phyloP scores from a whole-genome alignment of 2,888 invertebrate species.

The Lasioglossum zephyrum region DNA sequence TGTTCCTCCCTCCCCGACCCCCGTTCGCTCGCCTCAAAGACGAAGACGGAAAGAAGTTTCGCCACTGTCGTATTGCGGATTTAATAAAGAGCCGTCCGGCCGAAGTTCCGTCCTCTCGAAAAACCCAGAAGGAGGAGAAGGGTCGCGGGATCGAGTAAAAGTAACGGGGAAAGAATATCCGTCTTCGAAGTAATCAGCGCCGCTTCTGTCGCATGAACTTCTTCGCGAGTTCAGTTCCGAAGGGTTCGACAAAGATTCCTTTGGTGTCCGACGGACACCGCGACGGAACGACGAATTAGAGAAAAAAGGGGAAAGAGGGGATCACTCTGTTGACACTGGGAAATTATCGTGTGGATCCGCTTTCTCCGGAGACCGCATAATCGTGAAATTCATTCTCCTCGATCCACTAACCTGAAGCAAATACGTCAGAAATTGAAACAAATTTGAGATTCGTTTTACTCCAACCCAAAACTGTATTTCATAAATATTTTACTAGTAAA shows the following conservation, averaged over 20 bases:
- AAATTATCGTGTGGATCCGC: not conserved
- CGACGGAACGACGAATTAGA: not conserved
- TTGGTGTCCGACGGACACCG: slow-evolving; percentile 3
- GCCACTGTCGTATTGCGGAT: slow-evolving; percentile 70
- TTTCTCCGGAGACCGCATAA: not conserved
- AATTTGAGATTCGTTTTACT: not conserved
- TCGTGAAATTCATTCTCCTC: not conserved
- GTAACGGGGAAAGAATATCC: slow-evolving; percentile 55
- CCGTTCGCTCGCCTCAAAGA: slow-evolving; percentile 23
- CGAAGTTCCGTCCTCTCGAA: slow-evolving; percentile 65
- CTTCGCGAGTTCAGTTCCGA: slow-evolving; percentile 46
- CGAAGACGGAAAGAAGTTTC: slow-evolving; percentile 49
- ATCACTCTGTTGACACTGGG: not conserved
- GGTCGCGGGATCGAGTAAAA: slow-evolving; percentile 2
- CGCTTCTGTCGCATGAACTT: slow-evolving; percentile 64
- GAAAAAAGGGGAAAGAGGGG: not conserved
- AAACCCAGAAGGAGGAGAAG: slow-evolving; percentile 41
- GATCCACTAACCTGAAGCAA: not conserved
- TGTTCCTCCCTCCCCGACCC: slow-evolving; percentile 37
- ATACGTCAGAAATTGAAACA: not conserved
- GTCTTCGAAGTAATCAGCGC: slow-evolving; percentile 68
- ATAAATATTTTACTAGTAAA: not conserved
- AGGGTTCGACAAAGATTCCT: slow-evolving; percentile 20
- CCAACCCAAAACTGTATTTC: not conserved
- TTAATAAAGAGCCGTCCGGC: slow-evolving; percentile 70